Base-by-base conservation (phyloP, 2,113 vertebrate genomes). In the human (Homo sapiens) region DNA sequence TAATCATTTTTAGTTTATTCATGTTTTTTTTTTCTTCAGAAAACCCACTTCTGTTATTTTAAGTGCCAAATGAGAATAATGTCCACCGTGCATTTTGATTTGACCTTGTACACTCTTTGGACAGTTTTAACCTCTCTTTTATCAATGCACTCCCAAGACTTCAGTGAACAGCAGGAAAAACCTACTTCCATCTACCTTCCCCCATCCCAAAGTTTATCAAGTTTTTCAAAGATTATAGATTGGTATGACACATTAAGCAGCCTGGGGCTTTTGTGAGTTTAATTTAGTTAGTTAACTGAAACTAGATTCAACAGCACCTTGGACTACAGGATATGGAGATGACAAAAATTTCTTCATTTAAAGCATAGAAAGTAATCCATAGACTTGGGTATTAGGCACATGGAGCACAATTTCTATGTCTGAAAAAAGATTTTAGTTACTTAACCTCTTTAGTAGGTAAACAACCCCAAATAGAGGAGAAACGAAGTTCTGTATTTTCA, bases 251-350 rank as follows among this genome's bases (percentile, higher is more conserved):
- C 27, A 30, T 27, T 75, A 90, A 85, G 32, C 2, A 57, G 3
- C 5, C 32, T 64, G 4, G 3, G 27, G 0, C 23, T 90, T 86
- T 66, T 52, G 23, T 59, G 27, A 23, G 27, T 73, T 68, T 68
- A 6, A 9, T 72, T 66, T 90, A 18, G 6, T 72, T 66, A 18
- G 25, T 48, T 93, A 84, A 43, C 35, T 85, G 27, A 97, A 95
- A 66, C 30, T 45, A 32, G 61, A 89, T 35, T 17, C 22, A 52
- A 9, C 27, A 16, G 38, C 25, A 48, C 11, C 3, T 80, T 17
- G 52, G 3, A 30, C 1, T 50, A 52, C 40, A 12, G 9, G 14
- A 25, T 20, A 55, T 13, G n/a, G 4, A 87, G 17, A 70, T 61
- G n/a, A 82, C 18, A 52, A 48, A 57, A 78, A 32, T 2, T 0